phyloP scores from a whole-genome alignment of 2,113 vertebrate species.

The Protobothrops mucrosquamatus region DNA sequence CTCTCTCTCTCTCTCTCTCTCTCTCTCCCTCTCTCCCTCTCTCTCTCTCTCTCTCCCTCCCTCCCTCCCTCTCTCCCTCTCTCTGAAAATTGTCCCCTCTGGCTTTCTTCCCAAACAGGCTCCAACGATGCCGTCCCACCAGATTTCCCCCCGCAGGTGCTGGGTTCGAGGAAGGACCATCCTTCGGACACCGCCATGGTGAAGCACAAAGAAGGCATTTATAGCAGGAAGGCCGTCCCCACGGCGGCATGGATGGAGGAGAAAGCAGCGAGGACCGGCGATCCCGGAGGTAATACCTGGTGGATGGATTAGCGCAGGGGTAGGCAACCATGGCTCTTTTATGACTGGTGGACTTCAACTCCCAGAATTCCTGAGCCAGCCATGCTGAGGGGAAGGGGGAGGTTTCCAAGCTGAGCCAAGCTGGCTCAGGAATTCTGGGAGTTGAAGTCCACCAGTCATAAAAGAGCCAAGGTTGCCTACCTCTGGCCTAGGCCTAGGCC shows the following conservation, averaged over 20 bases:
- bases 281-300: slow-evolving; percentile 45
- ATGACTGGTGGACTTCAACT: too few species aligned
- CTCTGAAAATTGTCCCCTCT: background rate
- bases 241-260: slow-evolving; percentile 41
- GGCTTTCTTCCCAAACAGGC: slow-evolving; percentile 65
- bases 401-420: too few species aligned
- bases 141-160: slow-evolving; percentile 60
- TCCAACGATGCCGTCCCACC: slow-evolving; percentile 80
- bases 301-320: background rate
- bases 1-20: too few species aligned
- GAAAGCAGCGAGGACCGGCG: background rate
- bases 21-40: too few species aligned
- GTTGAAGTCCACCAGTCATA: too few species aligned
- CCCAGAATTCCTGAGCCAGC: too few species aligned
- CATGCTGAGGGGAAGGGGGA: too few species aligned
- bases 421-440: too few species aligned
- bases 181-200: slow-evolving; percentile 42
- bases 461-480: too few species aligned
- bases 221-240: slow-evolving; percentile 65
- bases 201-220: slow-evolving; percentile 72
- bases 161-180: slow-evolving; percentile 58
- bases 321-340: too few species aligned
- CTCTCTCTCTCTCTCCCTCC: too few species aligned
- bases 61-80: background rate
- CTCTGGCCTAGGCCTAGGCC: too few species aligned